phyloP scores from a whole-genome alignment of 1,140 invertebrate species.

The Leptoteleia sp. region DNA sequence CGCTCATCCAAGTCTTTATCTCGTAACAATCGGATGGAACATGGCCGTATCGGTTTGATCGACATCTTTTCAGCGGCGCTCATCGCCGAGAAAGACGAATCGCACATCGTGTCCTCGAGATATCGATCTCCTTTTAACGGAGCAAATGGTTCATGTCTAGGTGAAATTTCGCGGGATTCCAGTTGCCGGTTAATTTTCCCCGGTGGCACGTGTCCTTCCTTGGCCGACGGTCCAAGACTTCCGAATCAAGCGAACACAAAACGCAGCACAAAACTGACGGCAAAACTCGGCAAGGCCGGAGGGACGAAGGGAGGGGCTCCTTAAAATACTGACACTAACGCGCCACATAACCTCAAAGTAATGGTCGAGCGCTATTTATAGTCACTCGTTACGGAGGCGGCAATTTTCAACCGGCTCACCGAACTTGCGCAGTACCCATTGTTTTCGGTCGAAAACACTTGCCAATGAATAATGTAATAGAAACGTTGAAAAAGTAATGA shows the following conservation, averaged over 20 bases:
- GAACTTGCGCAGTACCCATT: no score
- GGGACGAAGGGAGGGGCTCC: neutral
- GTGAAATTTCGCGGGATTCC: neutral
- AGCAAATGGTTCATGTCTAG: neutral
- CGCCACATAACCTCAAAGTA: slow-evolving; percentile 42
- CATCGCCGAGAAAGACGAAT: slow-evolving; percentile 38
- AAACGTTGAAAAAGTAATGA: no score
- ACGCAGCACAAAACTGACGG: no score
- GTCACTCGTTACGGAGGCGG: slow-evolving; percentile 7
- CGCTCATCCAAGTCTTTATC: slow-evolving; percentile 75
- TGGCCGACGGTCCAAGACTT: no score
- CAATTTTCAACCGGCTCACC: slow-evolving; percentile 17
- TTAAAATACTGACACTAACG: slow-evolving; percentile 38
- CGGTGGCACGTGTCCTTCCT: no score
- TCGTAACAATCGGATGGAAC: slow-evolving; percentile 74
- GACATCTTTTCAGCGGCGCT: slow-evolving; percentile 44
- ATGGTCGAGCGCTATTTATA: slow-evolving; percentile 23
- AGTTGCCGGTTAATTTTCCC: no score
- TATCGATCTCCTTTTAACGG: slow-evolving; percentile 4
- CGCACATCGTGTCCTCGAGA: slow-evolving; percentile 48
- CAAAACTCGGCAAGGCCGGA: slow-evolving; percentile 1
- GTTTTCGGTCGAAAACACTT: no score
- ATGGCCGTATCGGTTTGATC: slow-evolving; percentile 69
- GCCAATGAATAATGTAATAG: no score
- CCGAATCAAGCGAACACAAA: no score